Evolutionary conservation across 2,888 invertebrate species (phyloP).

Genomic region (Augochlorella aurata): DNA sequence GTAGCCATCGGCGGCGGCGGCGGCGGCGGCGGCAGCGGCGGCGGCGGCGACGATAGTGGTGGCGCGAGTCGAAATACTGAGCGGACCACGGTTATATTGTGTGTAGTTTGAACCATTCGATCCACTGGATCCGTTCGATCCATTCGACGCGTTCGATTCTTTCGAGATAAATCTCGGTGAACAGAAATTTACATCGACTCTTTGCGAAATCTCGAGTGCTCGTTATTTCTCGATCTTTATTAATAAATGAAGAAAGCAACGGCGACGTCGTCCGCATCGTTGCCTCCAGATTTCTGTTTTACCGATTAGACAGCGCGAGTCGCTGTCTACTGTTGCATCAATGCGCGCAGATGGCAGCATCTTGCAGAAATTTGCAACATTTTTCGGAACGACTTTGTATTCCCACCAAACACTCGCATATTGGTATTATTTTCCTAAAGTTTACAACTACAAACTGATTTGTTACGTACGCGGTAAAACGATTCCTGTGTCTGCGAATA

Average conservation of each 20-base stretch:
- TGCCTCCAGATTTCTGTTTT: constrained; percentile 64
- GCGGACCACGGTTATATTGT: no score
- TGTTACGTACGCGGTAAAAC: not conserved
- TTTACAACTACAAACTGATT: no score
- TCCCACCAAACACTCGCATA: not conserved
- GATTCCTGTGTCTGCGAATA: no score
- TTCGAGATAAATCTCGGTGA: no score
- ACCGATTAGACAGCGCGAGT: constrained; percentile 66
- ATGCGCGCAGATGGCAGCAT: constrained; percentile 74
- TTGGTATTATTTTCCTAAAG: not conserved
- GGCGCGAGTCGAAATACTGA: no score
- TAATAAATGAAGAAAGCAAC: constrained; percentile 1
- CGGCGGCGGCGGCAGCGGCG: not conserved
- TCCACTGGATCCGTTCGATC: no score
- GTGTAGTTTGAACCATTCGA: no score
- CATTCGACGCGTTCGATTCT: no score
- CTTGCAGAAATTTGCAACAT: constrained; percentile 52
- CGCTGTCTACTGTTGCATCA: constrained; percentile 36
- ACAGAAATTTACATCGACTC: not conserved
- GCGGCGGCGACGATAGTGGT: not conserved
- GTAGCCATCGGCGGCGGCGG: not conserved
- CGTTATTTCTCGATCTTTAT: not conserved
- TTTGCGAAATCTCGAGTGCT: not conserved
- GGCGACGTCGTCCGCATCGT: constrained; percentile 9
- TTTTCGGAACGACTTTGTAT: constrained; percentile 6